Conservation (phyloP, 2,113 vertebrate genomes). For the Alosa alosa region DNA sequence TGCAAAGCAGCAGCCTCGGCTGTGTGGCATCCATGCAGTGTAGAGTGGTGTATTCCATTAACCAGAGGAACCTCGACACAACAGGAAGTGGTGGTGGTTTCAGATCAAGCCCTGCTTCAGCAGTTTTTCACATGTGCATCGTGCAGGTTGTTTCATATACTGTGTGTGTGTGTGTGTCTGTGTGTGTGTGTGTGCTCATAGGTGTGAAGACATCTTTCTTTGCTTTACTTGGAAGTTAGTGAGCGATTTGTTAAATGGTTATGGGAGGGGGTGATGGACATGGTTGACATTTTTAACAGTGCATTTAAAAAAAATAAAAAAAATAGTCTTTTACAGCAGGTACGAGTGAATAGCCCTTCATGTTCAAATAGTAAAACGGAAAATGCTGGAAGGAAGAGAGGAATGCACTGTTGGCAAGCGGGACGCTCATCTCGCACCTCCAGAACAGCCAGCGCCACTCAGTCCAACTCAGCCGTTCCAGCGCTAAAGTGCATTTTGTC, state of each 20-base stretch:
- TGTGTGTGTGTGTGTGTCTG: not conserved
- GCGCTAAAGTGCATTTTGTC: slow-evolving; percentile 41
- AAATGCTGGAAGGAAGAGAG: not conserved
- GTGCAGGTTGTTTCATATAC: not conserved
- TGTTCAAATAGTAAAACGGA: not conserved
- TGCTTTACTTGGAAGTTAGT: not conserved
- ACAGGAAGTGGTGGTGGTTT: too few species aligned
- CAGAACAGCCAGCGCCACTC: not conserved
- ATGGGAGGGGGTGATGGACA: not conserved
- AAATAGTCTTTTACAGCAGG: not conserved
- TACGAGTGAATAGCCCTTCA: not conserved
- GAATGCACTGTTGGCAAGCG: not conserved
- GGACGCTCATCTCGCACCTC: not conserved
- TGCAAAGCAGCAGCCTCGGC: not conserved
- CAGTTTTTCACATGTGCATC: not conserved
- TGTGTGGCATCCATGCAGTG: too few species aligned
- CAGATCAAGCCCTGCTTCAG: not conserved
- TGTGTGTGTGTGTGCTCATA: not conserved
- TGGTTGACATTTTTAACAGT: slow-evolving; percentile 6
- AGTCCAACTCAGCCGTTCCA: slow-evolving; percentile 2
- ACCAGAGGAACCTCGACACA: too few species aligned
- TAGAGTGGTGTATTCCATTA: too few species aligned
- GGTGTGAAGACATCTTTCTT: not conserved
- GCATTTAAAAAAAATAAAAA: not conserved
- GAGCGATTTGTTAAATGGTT: not conserved